These are phyloP conservation scores for Pararge aegeria DNA, from an alignment of 1,140 invertebrate species.

Conservation along the genomic window DNA sequence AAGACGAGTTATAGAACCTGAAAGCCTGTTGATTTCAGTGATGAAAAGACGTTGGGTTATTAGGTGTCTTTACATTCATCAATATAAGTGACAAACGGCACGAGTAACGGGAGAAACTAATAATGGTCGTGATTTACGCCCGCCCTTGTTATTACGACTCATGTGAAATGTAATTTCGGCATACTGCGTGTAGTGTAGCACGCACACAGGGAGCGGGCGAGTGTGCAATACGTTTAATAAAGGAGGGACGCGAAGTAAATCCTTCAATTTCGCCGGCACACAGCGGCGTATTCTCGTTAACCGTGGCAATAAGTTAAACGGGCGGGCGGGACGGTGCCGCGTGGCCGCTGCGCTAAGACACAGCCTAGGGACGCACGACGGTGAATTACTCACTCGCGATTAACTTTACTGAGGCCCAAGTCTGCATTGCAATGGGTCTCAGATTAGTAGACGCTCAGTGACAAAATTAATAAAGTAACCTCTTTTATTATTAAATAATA, in stretches of 20 bases:
- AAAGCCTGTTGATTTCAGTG: neutral
- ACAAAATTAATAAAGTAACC: too few species aligned
- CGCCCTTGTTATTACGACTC: conserved; percentile 78
- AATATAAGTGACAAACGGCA: conserved; percentile 71
- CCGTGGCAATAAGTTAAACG: conserved; percentile 78
- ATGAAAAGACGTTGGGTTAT: neutral
- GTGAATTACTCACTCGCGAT: neutral
- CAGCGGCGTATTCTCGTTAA: conserved; percentile 78
- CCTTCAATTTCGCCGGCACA: conserved; percentile 76
- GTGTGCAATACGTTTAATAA: conserved; percentile 78
- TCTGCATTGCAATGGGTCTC: too few species aligned
- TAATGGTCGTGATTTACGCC: conserved; percentile 76
- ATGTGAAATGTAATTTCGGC: conserved; percentile 78
- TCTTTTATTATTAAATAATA: too few species aligned
- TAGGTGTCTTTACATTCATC: conserved; percentile 36
- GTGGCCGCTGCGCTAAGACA: conserved; percentile 36
- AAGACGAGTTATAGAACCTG: neutral
- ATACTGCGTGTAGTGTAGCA: conserved; percentile 63
- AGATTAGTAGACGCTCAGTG: too few species aligned
- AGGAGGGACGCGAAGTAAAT: conserved; percentile 77
- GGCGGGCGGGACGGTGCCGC: conserved; percentile 49
- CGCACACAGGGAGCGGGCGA: conserved; percentile 47
- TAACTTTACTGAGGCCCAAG: too few species aligned
- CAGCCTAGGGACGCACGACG: neutral
- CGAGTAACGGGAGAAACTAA: conserved; percentile 73